Conservation (phyloP, 2,113 vertebrate genomes). For the Epinephelus fuscoguttatus region DNA sequence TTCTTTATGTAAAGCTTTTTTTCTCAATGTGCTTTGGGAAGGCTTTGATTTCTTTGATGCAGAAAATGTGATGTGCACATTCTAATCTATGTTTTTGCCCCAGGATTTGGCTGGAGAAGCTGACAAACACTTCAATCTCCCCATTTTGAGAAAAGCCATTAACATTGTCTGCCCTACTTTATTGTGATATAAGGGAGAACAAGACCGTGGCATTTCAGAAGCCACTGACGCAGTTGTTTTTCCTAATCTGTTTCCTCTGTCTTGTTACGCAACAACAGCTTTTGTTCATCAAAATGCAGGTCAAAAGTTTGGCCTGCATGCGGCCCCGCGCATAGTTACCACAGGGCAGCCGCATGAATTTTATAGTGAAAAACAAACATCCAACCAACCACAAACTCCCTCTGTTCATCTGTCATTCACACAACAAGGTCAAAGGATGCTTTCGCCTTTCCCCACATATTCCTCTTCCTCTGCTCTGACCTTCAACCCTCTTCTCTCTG, state of each 20-base stretch:
- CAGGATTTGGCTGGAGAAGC: slow-evolving; percentile 29
- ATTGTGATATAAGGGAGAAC: slow-evolving; percentile 25
- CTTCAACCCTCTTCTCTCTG: slow-evolving; percentile 26
- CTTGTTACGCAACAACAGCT: slow-evolving; percentile 35
- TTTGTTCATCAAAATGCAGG: slow-evolving; percentile 38
- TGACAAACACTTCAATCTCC: slow-evolving; percentile 47
- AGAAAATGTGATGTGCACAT: slow-evolving; percentile 9
- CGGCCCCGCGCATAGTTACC: neutral
- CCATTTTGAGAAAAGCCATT: slow-evolving; percentile 42
- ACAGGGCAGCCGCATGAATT: neutral
- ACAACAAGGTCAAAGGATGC: slow-evolving; percentile 36
- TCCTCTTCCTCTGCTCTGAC: slow-evolving; percentile 33
- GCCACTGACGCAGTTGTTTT: slow-evolving; percentile 39
- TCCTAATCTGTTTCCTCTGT: slow-evolving; percentile 36
- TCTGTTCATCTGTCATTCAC: slow-evolving; percentile 61
- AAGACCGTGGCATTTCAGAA: slow-evolving; percentile 37
- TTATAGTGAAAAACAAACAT: slow-evolving; percentile 26
- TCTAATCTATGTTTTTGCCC: slow-evolving; percentile 36
- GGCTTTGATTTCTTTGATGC: slow-evolving; percentile 10
- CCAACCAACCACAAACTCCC: slow-evolving; percentile 24
- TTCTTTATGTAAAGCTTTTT: neutral
- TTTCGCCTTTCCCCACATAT: neutral
- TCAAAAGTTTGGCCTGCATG: slow-evolving; percentile 19
- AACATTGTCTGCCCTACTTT: slow-evolving; percentile 50
- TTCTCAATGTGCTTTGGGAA: neutral